Evolutionary conservation across 2,113 vertebrate species (phyloP).

Genomic region (Tachycineta bicolor): DNA sequence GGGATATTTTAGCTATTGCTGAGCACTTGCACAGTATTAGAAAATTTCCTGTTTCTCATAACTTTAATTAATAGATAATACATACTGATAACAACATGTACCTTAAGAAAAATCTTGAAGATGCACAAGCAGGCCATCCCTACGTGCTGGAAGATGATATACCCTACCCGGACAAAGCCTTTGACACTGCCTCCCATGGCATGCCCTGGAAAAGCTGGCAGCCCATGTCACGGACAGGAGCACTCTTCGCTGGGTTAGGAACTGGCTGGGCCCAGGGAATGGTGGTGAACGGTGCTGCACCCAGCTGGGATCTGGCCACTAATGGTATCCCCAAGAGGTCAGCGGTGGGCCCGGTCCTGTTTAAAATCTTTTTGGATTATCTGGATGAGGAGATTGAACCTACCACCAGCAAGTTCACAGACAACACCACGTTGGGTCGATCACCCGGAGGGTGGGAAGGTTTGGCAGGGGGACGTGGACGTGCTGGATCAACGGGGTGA

Average conservation of each 20-base stretch:
- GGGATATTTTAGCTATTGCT: neutral
- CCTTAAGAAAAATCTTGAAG: neutral
- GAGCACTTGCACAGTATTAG: neutral
- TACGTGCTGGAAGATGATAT: neutral
- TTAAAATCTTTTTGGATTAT: neutral
- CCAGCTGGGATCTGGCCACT: neutral
- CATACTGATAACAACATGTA: neutral
- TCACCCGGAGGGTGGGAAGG: neutral
- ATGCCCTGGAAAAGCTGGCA: neutral
- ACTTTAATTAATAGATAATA: neutral
- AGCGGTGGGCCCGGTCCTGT: neutral
- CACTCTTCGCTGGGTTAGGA: neutral
- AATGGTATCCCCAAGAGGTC: neutral
- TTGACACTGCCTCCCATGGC: rapidly evolving
- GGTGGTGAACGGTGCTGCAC: neutral
- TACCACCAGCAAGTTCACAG: neutral
- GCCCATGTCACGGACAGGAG: rapidly evolving
- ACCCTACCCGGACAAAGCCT: neutral
- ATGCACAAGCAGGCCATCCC: neutral
- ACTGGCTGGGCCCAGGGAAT: neutral
- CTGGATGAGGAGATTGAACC: neutral
- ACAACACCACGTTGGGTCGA: rapidly evolving
- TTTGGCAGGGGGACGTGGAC: neutral
- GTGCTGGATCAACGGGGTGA: rapidly evolving
- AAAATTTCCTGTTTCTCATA: neutral